Base-by-base conservation (phyloP, 2,888 invertebrate species). In the Heliconius ethilla region DNA sequence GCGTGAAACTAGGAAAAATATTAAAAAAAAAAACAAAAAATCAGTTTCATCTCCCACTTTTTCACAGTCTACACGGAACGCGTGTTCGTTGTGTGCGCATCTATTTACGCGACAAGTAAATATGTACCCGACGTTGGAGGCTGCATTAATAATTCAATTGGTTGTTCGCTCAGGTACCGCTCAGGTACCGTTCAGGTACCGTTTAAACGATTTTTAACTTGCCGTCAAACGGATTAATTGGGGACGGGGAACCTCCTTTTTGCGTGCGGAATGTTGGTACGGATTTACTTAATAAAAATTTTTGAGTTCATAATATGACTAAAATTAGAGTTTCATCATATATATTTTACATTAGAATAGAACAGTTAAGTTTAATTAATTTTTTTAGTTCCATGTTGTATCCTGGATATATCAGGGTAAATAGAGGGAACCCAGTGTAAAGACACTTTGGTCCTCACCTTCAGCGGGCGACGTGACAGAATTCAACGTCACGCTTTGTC, bases 81-180 rank as follows among this genome's bases (percentile, higher is more conserved):
- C 93, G 93, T 94, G 93, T 92, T 92, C 90, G 90, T 86, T 94
- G 93, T 94, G 93, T 94, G 94, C 94, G 93, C 93, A 94, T 94
- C 94, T 94, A 94, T 94, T 94, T 94, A 94, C 94, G 92, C 86
- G 90, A 86, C 92, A 93, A 89, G 94, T 94, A 94, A 94, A 94
- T 94, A 94, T 94, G 93, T 94, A 92, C 92, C 88, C 89, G 90
- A 89, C 91, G 93, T 92, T 90, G 92, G 93, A 93, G 94, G 92
- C 92, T 92, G 92, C 93, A 94, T 94, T 94, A 94, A 94, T 94
- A 94, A 94, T 94, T 94, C 94, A 94, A 94, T 94, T 92, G 93
- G 92, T 89, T 87, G 89, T 85, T 85, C 89, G 90, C 89, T 90
- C 92, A 90, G 91, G 92, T 92, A 91, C 89, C 91, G 89, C 33